Evolutionary conservation across 2,888 invertebrate genomes (phyloP).

Genomic region (Labia minor): DNA sequence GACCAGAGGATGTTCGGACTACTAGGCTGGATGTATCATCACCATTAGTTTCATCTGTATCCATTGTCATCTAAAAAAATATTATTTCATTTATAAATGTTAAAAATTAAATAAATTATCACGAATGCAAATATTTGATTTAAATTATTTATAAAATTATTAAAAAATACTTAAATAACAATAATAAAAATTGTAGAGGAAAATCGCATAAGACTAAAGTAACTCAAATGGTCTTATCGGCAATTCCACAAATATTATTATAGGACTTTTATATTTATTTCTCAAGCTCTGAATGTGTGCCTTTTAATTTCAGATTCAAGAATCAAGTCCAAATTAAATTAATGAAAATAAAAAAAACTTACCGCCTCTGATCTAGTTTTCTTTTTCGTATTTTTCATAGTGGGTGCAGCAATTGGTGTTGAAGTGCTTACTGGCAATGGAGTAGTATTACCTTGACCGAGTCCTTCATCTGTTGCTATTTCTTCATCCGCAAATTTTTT

Average conservation of each 20-base stretch:
- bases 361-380: neutral
- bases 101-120: constrained; percentile 18
- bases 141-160: no score
- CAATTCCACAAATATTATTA: neutral
- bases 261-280: neutral
- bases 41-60: neutral
- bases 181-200: neutral
- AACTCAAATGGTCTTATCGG: neutral
- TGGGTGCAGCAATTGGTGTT: neutral
- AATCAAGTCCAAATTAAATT: neutral
- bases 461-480: constrained; percentile 15
- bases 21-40: constrained; percentile 35
- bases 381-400: neutral
- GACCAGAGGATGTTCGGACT: constrained; percentile 49
- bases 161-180: neutral
- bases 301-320: neutral
- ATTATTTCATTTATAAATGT: constrained; percentile 35
- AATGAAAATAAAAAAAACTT: neutral
- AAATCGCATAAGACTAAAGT: neutral
- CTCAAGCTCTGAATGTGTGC: neutral
- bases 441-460: neutral
- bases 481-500: constrained; percentile 38
- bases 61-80: constrained; percentile 28
- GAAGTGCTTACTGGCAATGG: neutral
- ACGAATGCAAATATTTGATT: no score